A percentile compares a stretch with the other conserved stretches of the same genome.
These are phyloP conservation scores for Mayetiola destructor DNA, from an alignment of 2,888 invertebrate species.

Conservation along the genomic window DNA sequence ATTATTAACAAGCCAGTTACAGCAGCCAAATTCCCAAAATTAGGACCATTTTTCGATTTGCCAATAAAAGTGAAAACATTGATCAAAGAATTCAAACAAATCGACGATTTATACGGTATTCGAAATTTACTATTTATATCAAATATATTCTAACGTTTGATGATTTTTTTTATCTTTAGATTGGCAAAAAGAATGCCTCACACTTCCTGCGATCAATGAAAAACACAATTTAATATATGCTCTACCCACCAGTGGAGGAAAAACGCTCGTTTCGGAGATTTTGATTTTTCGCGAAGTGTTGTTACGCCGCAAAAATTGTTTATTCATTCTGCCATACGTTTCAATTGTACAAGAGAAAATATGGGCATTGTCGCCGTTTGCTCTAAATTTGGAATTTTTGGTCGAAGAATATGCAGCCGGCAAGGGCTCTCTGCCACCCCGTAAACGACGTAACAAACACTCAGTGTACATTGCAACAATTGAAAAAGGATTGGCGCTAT, in stretches of 20 bases:
- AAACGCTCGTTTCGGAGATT: slow-evolving; percentile 92
- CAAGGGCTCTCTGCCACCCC: slow-evolving; percentile 71
- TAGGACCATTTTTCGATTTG: slow-evolving; percentile 61
- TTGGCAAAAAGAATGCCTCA: slow-evolving; percentile 89
- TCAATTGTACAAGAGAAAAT: slow-evolving; percentile 97
- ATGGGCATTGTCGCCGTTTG: slow-evolving; percentile 59
- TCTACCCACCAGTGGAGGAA: slow-evolving; percentile 92
- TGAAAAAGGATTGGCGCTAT: slow-evolving; percentile 77
- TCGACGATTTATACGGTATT: slow-evolving; percentile 65
- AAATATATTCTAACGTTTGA: neutral
- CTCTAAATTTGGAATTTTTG: slow-evolving; percentile 70
- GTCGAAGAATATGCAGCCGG: slow-evolving; percentile 92
- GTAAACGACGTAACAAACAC: slow-evolving; percentile 54
- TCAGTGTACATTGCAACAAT: slow-evolving; percentile 86
- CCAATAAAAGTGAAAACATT: slow-evolving; percentile 54
- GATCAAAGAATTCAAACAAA: slow-evolving; percentile 61
- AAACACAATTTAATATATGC: slow-evolving; percentile 79
- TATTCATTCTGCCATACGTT: slow-evolving; percentile 87
- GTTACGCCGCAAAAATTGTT: slow-evolving; percentile 61
- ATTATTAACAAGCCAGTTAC: neutral
- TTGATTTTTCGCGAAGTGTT: slow-evolving; percentile 77
- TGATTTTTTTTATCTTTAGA: slow-evolving; percentile 39
- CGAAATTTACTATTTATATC: neutral
- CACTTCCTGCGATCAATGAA: slow-evolving; percentile 52
- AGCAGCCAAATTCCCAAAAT: neutral